Evolutionary conservation across 2,888 invertebrate species (phyloP).

Genomic region (Zygogramma bicolorata): DNA sequence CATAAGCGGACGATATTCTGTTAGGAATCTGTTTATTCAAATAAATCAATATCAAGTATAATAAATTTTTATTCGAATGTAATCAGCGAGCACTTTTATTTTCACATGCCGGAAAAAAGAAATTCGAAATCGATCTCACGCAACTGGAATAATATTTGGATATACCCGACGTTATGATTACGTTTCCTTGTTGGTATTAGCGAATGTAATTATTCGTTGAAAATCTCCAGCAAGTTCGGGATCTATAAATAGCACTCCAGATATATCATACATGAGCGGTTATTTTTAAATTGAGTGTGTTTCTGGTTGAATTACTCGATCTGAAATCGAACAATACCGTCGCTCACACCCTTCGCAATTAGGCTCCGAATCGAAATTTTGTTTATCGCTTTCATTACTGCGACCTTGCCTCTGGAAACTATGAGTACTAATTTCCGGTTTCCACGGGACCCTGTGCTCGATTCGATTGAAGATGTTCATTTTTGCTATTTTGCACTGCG

Average conservation of each 20-base stretch:
- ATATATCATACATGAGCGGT: background rate
- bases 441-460: background rate
- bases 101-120: too few relatives aligned
- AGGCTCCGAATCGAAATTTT: background rate
- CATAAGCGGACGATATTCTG: too few relatives aligned
- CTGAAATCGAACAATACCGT: background rate
- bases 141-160: background rate
- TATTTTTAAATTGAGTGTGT: background rate
- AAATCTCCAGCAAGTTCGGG: background rate
- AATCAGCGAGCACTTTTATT: too few relatives aligned
- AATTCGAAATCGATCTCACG: too few relatives aligned
- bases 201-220: constrained; percentile 3
- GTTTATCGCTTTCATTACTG: background rate
- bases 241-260: constrained; percentile 5
- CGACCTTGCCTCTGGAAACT: background rate
- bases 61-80: too few relatives aligned
- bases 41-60: too few relatives aligned
- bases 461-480: too few relatives aligned
- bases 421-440: background rate
- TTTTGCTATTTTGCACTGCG: too few relatives aligned
- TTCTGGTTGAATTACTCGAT: constrained; percentile 6
- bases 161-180: background rate
- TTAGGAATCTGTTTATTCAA: too few relatives aligned
- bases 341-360: background rate
- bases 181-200: background rate